These are phyloP conservation scores for Melanchra persicariae DNA, from an alignment of 2,888 invertebrate species.

Conservation along the genomic window DNA sequence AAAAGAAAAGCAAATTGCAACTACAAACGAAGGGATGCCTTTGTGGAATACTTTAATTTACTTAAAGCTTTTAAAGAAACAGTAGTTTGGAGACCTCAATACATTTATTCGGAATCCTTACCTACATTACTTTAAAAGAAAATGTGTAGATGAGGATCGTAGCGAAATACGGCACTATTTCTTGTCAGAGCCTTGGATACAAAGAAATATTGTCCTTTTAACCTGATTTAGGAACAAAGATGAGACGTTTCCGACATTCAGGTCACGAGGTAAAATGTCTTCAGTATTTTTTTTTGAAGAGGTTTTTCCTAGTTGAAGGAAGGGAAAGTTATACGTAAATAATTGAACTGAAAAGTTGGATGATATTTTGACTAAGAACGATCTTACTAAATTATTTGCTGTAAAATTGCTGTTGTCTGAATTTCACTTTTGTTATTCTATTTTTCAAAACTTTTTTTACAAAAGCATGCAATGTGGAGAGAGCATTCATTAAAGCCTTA, in stretches of 20 bases:
- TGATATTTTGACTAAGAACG: too few relatives aligned
- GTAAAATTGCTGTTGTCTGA: too few relatives aligned
- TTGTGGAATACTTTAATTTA: conserved; percentile 37
- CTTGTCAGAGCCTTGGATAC: conserved; percentile 56
- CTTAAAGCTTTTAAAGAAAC: conserved; percentile 38
- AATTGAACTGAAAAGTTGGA: too few relatives aligned
- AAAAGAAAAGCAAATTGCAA: conserved; percentile 8
- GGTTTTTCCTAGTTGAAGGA: not conserved
- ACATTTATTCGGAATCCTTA: conserved; percentile 36
- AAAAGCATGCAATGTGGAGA: too few relatives aligned
- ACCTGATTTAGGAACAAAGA: conserved; percentile 61
- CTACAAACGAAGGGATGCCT: conserved; percentile 25
- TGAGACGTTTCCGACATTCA: conserved; percentile 42
- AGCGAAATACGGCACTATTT: conserved; percentile 52
- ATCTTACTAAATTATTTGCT: too few relatives aligned
- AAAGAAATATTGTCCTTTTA: conserved; percentile 63
- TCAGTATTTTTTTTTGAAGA: conserved; percentile 1
- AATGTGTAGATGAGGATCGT: conserved; percentile 29
- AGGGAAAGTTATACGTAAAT: not conserved
- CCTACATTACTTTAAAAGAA: conserved; percentile 27
- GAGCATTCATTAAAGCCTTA: too few relatives aligned
- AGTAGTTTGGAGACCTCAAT: conserved; percentile 33
- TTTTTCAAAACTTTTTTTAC: too few relatives aligned
- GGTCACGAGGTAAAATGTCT: conserved; percentile 32
- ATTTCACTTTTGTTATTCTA: too few relatives aligned